phyloP scores from a whole-genome alignment of 30 jellyfish, hydroid and myxozoan genomes.

The Hydra vulgaris region DNA sequence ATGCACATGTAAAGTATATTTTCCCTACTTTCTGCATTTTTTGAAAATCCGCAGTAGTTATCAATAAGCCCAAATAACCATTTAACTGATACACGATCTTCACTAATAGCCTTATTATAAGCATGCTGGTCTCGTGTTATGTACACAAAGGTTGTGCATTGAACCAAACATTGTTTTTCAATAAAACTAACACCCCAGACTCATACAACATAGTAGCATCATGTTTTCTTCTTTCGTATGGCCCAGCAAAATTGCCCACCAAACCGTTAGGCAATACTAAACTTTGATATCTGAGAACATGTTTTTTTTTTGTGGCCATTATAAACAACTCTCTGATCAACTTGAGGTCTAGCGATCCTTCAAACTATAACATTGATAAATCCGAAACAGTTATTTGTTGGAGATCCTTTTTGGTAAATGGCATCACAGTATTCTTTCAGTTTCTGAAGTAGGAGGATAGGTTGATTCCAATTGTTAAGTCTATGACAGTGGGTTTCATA shows the following conservation, averaged over 20 bases:
- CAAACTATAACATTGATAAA: not conserved
- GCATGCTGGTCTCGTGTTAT: too few species aligned
- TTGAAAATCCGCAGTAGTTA: too few species aligned
- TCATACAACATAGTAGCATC: not conserved
- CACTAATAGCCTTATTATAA: too few species aligned
- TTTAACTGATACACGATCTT: too few species aligned
- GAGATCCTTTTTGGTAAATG: not conserved
- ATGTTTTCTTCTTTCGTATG: slow-evolving; percentile 5
- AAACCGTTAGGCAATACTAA: not conserved
- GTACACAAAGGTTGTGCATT: not conserved
- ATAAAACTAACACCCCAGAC: not conserved
- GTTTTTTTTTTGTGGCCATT: not conserved
- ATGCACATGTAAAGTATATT: too few species aligned
- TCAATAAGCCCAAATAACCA: too few species aligned
- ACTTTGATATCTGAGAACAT: slow-evolving; percentile 1
- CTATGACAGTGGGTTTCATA: not conserved
- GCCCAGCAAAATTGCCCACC: slow-evolving; percentile 11
- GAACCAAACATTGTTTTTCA: not conserved
- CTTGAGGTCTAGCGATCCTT: slow-evolving; percentile 2
- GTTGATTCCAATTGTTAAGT: not conserved
- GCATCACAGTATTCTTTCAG: not conserved
- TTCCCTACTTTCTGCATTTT: too few species aligned
- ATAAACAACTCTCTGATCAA: not conserved
- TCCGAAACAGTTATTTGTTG: not conserved
- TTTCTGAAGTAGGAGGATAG: not conserved